Evolutionary conservation across 2,888 invertebrate species (phyloP).

Genomic region (Pimpla rufipes): DNA sequence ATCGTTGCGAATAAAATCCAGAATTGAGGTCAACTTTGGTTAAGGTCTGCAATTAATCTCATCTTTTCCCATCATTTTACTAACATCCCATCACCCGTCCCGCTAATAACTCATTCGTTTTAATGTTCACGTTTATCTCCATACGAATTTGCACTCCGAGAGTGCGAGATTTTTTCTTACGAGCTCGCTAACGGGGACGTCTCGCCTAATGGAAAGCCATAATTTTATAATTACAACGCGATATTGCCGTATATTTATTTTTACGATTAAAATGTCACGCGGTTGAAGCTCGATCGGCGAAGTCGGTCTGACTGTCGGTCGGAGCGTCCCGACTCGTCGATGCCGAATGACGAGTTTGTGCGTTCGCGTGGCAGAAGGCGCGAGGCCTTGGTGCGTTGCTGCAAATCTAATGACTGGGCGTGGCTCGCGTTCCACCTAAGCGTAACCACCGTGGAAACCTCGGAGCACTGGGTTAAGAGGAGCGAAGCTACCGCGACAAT

Average conservation of each 20-base stretch:
- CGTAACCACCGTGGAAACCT: constrained; percentile 65
- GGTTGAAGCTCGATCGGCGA: background rate
- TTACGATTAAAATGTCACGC: background rate
- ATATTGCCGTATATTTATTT: background rate
- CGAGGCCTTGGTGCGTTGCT: constrained; percentile 65
- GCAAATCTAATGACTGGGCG: constrained; percentile 76
- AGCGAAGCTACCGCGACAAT: background rate
- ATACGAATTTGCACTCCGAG: too few species aligned
- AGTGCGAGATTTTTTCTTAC: too few species aligned
- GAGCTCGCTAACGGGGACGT: too few species aligned
- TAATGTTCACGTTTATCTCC: too few species aligned
- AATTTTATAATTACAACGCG: too few species aligned
- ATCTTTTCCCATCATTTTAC: too few species aligned
- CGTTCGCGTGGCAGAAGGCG: background rate
- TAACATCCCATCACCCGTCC: too few species aligned
- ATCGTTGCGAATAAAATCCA: too few species aligned
- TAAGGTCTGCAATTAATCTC: too few species aligned
- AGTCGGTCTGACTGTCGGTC: background rate
- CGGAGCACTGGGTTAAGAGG: constrained; percentile 34
- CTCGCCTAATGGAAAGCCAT: too few species aligned
- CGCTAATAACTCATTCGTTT: too few species aligned
- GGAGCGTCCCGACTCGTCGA: constrained; percentile 20
- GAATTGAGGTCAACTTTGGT: too few species aligned
- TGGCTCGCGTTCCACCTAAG: constrained; percentile 71
- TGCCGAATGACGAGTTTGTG: constrained; percentile 14